Evolutionary conservation across 2,888 invertebrate genomes (phyloP).

Genomic region (Beris morrisii): DNA sequence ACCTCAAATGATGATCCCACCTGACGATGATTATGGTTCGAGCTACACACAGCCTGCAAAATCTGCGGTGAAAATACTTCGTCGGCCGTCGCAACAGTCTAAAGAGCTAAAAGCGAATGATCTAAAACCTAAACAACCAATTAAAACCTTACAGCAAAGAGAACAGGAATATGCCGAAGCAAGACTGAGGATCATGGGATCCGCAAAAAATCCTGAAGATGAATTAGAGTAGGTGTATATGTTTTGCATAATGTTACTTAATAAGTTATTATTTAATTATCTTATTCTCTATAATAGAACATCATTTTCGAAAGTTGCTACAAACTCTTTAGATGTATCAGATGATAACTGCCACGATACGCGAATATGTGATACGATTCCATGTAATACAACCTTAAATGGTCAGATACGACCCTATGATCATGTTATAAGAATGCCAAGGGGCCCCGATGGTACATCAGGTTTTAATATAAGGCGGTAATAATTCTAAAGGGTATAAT

Average conservation of each 20-base stretch:
- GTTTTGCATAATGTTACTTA: conserved; percentile 10
- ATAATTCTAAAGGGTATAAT: background rate
- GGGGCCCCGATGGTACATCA: conserved; percentile 77
- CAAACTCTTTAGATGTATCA: conserved; percentile 14
- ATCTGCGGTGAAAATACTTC: conserved; percentile 82
- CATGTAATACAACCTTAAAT: conserved; percentile 5
- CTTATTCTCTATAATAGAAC: conserved; percentile 31
- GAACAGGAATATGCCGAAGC: conserved; percentile 95
- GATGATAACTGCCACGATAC: background rate
- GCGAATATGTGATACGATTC: background rate
- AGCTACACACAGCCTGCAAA: conserved; percentile 74
- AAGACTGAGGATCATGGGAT: conserved; percentile 84
- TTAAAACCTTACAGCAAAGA: conserved; percentile 83
- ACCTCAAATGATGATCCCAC: conserved; percentile 71
- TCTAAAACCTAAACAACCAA: conserved; percentile 70
- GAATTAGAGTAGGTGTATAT: conserved; percentile 58
- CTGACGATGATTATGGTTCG: conserved; percentile 77
- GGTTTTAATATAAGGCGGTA: conserved; percentile 70
- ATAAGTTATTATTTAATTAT: conserved; percentile 13
- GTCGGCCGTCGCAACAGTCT: conserved; percentile 64
- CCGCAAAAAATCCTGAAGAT: conserved; percentile 79
- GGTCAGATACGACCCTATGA: background rate
- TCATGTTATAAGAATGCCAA: conserved; percentile 68
- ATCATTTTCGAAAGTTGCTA: conserved; percentile 36
- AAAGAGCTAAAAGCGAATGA: conserved; percentile 65